These are phyloP conservation scores for Lamproptera curius DNA, from an alignment of 2,888 invertebrate genomes.

Conservation along the genomic window DNA sequence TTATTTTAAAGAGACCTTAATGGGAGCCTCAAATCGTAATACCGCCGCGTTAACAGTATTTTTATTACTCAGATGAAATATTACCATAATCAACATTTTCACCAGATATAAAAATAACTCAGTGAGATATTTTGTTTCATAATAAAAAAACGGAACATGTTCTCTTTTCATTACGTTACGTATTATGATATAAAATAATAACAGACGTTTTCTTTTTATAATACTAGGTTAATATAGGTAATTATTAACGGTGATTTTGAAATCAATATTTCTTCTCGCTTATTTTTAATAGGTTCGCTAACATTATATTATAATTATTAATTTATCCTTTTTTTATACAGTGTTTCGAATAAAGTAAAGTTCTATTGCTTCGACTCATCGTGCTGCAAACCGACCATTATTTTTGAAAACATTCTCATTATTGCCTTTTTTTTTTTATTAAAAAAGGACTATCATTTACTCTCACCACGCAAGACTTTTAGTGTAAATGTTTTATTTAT, in stretches of 20 bases:
- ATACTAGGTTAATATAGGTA: too few relatives aligned
- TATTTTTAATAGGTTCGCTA: too few relatives aligned
- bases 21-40: constrained; percentile 1
- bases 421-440: not conserved
- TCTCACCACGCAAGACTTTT: not conserved
- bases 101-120: not conserved
- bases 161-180: not conserved
- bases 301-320: too few relatives aligned
- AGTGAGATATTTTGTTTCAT: not conserved
- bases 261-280: not conserved
- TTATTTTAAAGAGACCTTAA: not conserved
- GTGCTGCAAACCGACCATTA: too few relatives aligned
- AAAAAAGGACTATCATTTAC: not conserved
- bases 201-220: too few relatives aligned
- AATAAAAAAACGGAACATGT: not conserved
- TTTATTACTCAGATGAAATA: constrained; percentile 1
- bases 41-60: constrained; percentile 2
- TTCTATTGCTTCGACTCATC: too few relatives aligned
- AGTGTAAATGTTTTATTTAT: not conserved
- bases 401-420: too few relatives aligned
- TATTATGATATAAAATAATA: too few relatives aligned
- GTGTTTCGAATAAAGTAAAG: too few relatives aligned
- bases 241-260: not conserved
- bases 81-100: not conserved
- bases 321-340: too few relatives aligned